Base-by-base conservation (phyloP, 2,888 invertebrate genomes). In the Adineta ricciae region DNA sequence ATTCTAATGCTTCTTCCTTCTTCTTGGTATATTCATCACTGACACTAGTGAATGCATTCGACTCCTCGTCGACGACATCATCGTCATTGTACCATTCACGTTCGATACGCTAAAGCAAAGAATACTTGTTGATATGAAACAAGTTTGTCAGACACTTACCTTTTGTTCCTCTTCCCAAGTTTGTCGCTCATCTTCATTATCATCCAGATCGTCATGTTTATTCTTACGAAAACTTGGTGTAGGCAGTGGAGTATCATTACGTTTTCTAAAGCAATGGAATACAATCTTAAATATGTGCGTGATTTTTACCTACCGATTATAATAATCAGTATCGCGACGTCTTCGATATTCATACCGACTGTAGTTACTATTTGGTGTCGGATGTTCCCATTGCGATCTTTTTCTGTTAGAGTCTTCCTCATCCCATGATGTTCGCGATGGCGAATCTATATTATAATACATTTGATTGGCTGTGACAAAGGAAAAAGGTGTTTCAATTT, bases 31-130 rank as follows among this genome's bases (percentile, higher is more conserved):
- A 99, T 86, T 97, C 97, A 16, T 95, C 94, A 87, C 95, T 95
- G 0, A 95, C 93, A 86, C 90, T 89, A 0, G 94, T 93, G 90
- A 98, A 99, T 0, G 97, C 97, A 90, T 96, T 96, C 86, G 95
- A 94, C 83, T 91, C 90, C 88, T 96, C 95, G 87, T 96, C 96
- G 86, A 90, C 91, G 0, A 90, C 90, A 91, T 97, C 96, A 88
- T 96, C 97, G 92, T 97, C 94, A 87, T 94, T 94, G 90, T 98
- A 98, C 98, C 99, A 99, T 88, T 97, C 97, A 85, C 99, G 92
- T 90, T 99, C 98, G 5, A 83, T 56, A 54, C 83, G 56, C 64
- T 64, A 32, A 19, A 64, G 7, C 1, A 64, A 56, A n/a, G 0
- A 14, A 2, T n/a, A 4, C 27, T 49, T 49, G 14, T 49, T 49